A percentile compares a stretch with the other conserved stretches of the same genome.
These are phyloP conservation scores for Anguilla anguilla DNA, from an alignment of 2,797 vertebrate genomes.

Conservation along the genomic window DNA sequence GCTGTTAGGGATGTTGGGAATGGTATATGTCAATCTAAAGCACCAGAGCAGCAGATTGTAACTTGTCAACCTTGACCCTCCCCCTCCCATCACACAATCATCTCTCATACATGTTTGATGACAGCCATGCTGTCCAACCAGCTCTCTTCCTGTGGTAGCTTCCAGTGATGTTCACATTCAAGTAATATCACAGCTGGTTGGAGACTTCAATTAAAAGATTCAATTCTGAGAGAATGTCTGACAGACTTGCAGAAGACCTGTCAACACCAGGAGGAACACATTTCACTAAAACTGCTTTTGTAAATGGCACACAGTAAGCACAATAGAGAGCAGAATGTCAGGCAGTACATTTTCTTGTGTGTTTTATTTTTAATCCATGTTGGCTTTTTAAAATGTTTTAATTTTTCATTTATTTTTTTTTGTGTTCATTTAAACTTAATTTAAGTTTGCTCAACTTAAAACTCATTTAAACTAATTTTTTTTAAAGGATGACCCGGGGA, in stretches of 20 bases:
- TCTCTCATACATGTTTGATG: constrained; percentile 19
- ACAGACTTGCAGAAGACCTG: background rate
- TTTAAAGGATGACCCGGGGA: no score
- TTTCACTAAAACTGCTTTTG: background rate
- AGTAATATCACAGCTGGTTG: constrained; percentile 12
- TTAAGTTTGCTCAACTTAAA: no score
- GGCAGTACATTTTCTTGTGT: background rate
- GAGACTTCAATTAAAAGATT: background rate
- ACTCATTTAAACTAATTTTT: no score
- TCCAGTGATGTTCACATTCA: background rate
- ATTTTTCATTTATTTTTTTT: background rate
- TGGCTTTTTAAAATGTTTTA: background rate
- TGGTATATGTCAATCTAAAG: background rate
- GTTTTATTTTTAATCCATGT: background rate
- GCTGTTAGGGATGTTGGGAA: background rate
- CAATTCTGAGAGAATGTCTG: background rate
- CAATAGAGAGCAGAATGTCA: background rate
- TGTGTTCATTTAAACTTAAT: no score
- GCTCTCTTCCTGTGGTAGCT: background rate
- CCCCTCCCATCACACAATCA: background rate
- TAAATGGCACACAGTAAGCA: background rate
- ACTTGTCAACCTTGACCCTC: background rate
- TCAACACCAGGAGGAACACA: background rate
- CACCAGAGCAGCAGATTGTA: background rate
- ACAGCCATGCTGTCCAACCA: background rate